Percentiles rank a stretch among this genome's conserved stretches.
Evolutionary conservation across 1,140 invertebrate species (phyloP).

Genomic region (Drosophila tropicalis): DNA sequence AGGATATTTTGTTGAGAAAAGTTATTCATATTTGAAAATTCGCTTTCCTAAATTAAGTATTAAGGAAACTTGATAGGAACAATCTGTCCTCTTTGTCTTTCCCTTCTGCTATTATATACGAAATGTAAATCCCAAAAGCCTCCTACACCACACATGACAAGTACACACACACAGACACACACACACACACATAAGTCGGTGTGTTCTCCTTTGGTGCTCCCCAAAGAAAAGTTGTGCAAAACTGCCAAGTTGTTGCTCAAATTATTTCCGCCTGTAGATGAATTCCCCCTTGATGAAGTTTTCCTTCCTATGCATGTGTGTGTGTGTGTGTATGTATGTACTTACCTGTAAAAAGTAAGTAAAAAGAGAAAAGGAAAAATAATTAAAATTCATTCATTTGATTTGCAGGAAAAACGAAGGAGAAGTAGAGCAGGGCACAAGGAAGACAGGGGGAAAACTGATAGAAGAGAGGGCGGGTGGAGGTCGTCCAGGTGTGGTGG

Average conservation of each 20-base stretch:
- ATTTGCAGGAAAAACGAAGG: conserved; percentile 47
- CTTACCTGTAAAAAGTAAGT: conserved; percentile 12
- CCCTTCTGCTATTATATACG: neutral
- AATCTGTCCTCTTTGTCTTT: neutral
- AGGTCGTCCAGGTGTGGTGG: neutral
- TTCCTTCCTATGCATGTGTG: neutral
- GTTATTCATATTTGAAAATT: neutral
- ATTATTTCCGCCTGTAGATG: conserved; percentile 17
- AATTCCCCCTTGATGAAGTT: conserved; percentile 11
- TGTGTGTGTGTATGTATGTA: neutral
- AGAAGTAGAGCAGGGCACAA: neutral
- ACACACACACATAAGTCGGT: neutral
- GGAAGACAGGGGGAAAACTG: neutral
- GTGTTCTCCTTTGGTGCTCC: neutral
- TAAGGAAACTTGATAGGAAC: neutral
- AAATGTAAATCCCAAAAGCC: conserved; percentile 19
- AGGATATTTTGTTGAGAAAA: no score
- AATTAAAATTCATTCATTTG: conserved; percentile 81
- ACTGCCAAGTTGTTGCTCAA: conserved; percentile 12
- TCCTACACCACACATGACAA: conserved; percentile 28
- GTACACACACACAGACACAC: neutral
- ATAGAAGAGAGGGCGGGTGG: neutral
- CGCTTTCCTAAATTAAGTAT: neutral
- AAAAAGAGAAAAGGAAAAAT: conserved; percentile 58
- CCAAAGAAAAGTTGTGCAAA: conserved; percentile 21